Conservation (phyloP, 2,113 vertebrate genomes). For the cattle (Bos taurus) region ARS-UCD2.0 NC_037350.1:54001-54500, state of each 20-base stretch:
- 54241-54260: constrained; percentile 35
- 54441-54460: background rate
- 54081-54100: background rate
- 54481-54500: background rate
- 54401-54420: background rate
- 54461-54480: background rate
- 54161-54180: background rate
- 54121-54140: background rate
- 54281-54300: background rate
- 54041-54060: background rate
- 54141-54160: background rate
- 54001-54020: background rate
- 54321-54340: background rate
- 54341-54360: background rate
- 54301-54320: background rate
- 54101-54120: background rate
- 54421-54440: constrained; percentile 6
- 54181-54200: constrained; percentile 6
- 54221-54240: constrained; percentile 41
- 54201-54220: constrained; percentile 41
- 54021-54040: background rate
- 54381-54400: background rate
- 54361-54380: constrained; percentile 1
- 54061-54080: background rate
- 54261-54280: constrained; percentile 26